Percentiles rank a stretch among this genome's conserved stretches.
These are phyloP conservation scores for Microvelia longipes DNA, from an alignment of 1,140 invertebrate genomes.

Conservation along the genomic window DNA sequence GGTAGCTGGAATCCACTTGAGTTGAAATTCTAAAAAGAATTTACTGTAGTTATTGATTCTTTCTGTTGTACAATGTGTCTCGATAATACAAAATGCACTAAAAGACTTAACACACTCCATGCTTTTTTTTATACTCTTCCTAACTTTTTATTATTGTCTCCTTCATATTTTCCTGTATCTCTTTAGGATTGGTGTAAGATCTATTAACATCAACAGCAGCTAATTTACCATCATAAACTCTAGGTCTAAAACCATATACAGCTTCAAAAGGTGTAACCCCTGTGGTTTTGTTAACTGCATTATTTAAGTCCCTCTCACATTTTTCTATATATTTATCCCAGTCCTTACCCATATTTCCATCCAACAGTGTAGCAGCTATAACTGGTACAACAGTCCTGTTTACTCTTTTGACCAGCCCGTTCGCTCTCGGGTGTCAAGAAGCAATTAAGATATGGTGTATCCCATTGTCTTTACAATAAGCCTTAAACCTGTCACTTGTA, in stretches of 20 bases:
- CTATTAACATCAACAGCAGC: background rate
- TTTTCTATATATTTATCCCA: background rate
- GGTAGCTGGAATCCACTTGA: background rate
- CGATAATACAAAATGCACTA: background rate
- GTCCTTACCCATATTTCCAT: background rate
- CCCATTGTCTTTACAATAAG: background rate
- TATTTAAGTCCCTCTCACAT: background rate
- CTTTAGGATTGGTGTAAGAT: background rate
- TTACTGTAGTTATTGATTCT: background rate
- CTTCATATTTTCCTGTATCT: background rate
- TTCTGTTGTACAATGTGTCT: background rate
- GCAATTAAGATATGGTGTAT: background rate
- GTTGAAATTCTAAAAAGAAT: background rate
- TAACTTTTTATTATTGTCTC: background rate
- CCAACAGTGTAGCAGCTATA: background rate
- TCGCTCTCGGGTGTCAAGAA: background rate
- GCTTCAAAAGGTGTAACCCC: background rate
- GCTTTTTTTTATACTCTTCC: background rate
- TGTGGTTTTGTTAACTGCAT: background rate
- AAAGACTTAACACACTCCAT: background rate
- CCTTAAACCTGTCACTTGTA: background rate
- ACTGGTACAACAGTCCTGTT: background rate
- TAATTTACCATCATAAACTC: background rate
- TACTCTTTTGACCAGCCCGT: background rate
- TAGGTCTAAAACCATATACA: background rate